phyloP scores from a whole-genome alignment of 1,140 invertebrate genomes.

The Orussus abietinus region DNA sequence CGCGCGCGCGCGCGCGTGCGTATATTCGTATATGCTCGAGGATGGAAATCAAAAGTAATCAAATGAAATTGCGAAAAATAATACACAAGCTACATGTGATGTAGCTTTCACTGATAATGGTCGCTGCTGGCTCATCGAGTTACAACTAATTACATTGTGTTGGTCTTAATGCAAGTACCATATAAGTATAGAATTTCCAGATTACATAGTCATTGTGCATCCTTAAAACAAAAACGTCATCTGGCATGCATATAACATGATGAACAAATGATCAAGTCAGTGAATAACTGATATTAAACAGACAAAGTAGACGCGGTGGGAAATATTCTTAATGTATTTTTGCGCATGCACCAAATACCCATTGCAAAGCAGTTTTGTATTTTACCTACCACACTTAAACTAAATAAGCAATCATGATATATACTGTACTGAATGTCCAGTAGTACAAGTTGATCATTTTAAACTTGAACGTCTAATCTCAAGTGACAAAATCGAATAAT shows the following conservation, averaged over 20 bases:
- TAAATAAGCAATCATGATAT: no score
- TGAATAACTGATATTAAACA: constrained; percentile 13
- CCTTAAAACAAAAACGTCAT: constrained; percentile 48
- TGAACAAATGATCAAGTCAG: constrained; percentile 16
- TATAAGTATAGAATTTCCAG: constrained; percentile 34
- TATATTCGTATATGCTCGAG: constrained; percentile 24
- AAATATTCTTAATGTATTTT: no score
- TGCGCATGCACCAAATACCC: constrained; percentile 27
- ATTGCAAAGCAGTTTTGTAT: constrained; percentile 21
- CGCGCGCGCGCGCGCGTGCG: constrained; percentile 21
- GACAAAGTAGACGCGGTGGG: no score
- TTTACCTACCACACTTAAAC: background rate
- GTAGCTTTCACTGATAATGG: constrained; percentile 53
- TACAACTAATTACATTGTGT: constrained; percentile 18
- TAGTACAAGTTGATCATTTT: no score
- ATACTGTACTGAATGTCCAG: no score
- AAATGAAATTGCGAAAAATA: constrained; percentile 25
- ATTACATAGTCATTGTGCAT: constrained; percentile 56
- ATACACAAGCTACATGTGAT: constrained; percentile 27
- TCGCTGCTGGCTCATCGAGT: constrained; percentile 52
- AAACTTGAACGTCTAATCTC: no score
- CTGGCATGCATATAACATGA: constrained; percentile 44
- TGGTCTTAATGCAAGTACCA: constrained; percentile 14
- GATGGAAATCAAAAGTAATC: constrained; percentile 14
- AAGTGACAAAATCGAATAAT: no score